Base-by-base conservation (phyloP, 2,888 invertebrate genomes). In the Drosophila acutilabella region DNA sequence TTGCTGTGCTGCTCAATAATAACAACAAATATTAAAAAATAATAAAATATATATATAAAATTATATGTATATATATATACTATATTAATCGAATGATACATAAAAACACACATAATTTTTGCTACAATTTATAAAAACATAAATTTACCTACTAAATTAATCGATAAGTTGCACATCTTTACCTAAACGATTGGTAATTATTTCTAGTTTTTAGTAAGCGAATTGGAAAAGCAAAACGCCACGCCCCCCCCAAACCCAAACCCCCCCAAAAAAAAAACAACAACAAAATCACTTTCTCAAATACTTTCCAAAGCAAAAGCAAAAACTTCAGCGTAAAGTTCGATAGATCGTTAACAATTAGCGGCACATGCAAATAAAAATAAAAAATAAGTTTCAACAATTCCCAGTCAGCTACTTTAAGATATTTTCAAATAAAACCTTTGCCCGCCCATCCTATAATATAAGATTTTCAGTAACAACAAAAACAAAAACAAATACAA, bases 1-100 rank as follows among this genome's bases (percentile, higher is more conserved):
- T 88, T 91, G 91, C 91, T 91, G 91, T 91, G 91, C 91, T 91
- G 91, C 91, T 90, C 91, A 91, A 91, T 91, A 91, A 91, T 71
- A 84, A 71, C 70, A 64, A 51, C 61, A 65, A 53, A 77, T 54
- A 50, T 60, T 59, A 57, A 58, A 58, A 58, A 59, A 57, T 47
- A 48, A 69, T 57, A 66, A 65, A 68, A 68, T 65, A 64, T 56
- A 66, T 54, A 59, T 64, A 36, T 23, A 58, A 36, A 54, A 2
- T n/a, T 18, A 44, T 6, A 33, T 2, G 10, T 11, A 36, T 6
- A 33, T 2, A n/a, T 11, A 36, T 14, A 56, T 23, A 45, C 30
- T 68, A 68, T 73, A 74, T 69, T 64, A 58, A 74, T 74, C 54
- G 53, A 74, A 44, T 56, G 52, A 50, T 57, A 38, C 59, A 62